These are phyloP conservation scores for Puffinus mauretanicus DNA, from an alignment of 2,113 vertebrate species.

Conservation along the genomic window DNA sequence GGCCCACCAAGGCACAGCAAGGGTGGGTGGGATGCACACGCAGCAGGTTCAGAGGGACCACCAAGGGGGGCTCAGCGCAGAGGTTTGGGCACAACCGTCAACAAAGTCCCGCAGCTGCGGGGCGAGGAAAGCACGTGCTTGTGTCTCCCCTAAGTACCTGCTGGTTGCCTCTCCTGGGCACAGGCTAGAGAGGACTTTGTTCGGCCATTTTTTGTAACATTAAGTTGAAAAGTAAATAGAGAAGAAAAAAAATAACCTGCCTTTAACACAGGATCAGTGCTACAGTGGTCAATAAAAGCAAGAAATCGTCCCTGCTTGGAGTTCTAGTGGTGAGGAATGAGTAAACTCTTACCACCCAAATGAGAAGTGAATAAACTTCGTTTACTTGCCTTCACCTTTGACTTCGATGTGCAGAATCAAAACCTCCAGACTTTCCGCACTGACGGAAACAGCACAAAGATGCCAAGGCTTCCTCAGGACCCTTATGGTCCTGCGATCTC, in stretches of 20 bases:
- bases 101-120: accelerated
- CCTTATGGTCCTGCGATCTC: neutral
- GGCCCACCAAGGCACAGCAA: neutral
- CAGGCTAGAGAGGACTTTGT: neutral
- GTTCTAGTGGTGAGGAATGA: neutral
- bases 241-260: neutral
- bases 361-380: neutral
- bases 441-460: neutral
- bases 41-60: neutral
- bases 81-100: accelerated
- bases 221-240: neutral
- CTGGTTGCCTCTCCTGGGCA: neutral
- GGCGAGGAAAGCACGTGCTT: neutral
- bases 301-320: neutral
- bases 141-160: neutral
- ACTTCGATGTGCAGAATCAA: neutral
- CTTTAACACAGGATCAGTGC: neutral
- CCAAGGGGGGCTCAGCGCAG: neutral
- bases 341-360: neutral
- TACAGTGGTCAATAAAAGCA: neutral
- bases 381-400: neutral
- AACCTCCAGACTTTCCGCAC: neutral
- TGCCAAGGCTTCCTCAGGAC: neutral
- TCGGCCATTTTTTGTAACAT: neutral
- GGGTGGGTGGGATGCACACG: neutral